Base-by-base conservation (phyloP, 2,113 vertebrate species). In the Gallinago media region DNA sequence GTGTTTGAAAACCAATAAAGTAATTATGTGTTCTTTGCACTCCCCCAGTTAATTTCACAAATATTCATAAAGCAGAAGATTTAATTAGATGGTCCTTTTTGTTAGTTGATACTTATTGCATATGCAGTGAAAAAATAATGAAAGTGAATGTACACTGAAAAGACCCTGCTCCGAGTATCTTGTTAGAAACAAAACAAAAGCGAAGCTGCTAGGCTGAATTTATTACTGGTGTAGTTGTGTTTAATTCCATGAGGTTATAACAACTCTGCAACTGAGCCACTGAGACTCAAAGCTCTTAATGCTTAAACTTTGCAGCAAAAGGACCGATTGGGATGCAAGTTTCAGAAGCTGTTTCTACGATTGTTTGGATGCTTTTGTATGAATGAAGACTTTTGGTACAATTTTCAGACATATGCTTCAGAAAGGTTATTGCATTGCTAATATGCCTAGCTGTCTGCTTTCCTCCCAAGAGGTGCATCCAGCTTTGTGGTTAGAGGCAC, bases 1-100 rank as follows among this genome's bases (percentile, higher is more conserved):
- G 38, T 4, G 26, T 93, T 87, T 95, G 92, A 87, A 97, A 96
- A 88, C 25, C n/a, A 88, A 80, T 80, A 29, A 85, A 61, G 3
- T 67, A 88, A 27, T 15, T 63, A 8, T 55, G 59, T 86, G 29
- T 42, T 88, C 76, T 91, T 91, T 84, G n/a, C 52, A 38, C 25
- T 73, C 34, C 16, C 17, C 23, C 52, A 80, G 23, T 88, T 96
- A 90, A 88, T 95, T 89, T 94, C 52, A 89, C 27, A 56, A 58
- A 47, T 81, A 92, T 20, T 91, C 77, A 89, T 58, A 91, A 96
- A 93, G 50, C 27, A 66, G 59, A 87, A 82, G 5, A 80, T 92
- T 85, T 93, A 85, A 95, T 94, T 88, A 94, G 36, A 56, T 5
- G 15, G 19, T 75, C 40, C 44, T 47, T 94, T 95, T 62, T 85